Conservation (phyloP, 2,113 vertebrate genomes). For the Hepsetus odoe region DNA sequence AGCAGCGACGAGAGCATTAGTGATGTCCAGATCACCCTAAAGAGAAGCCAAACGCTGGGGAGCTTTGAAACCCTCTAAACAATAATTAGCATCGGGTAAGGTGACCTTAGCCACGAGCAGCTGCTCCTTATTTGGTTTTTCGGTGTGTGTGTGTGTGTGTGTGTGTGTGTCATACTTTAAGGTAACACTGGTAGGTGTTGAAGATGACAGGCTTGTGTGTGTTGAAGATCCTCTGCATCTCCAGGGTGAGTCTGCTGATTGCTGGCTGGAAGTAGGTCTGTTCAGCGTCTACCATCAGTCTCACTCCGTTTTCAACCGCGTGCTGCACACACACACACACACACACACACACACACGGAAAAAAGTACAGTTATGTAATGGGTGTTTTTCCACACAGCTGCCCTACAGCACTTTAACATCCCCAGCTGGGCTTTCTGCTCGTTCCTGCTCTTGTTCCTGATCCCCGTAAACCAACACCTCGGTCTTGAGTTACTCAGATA, state of each 20-base stretch:
- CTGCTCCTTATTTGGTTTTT: neutral
- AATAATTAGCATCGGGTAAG: no score
- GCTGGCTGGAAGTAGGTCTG: slow-evolving; percentile 94
- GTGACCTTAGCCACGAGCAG: no score
- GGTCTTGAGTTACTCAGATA: no score
- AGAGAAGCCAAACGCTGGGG: no score
- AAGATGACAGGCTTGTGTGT: slow-evolving; percentile 80
- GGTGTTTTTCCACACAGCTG: neutral
- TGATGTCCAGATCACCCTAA: no score
- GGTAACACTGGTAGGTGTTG: slow-evolving; percentile 94
- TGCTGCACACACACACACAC: slow-evolving; percentile 70
- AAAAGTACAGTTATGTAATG: neutral
- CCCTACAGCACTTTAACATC: neutral
- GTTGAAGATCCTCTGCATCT: slow-evolving; percentile 88
- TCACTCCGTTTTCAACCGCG: slow-evolving; percentile 78
- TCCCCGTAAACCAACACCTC: neutral
- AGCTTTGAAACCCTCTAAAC: no score
- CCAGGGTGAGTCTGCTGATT: slow-evolving; percentile 85
- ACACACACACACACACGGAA: neutral
- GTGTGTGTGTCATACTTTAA: slow-evolving; percentile 74
- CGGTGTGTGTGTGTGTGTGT: no score
- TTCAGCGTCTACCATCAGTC: slow-evolving; percentile 93
- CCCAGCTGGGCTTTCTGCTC: neutral
- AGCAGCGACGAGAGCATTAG: no score
- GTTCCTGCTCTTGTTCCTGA: neutral